A percentile compares a stretch with the other conserved stretches of the same genome.
These are phyloP conservation scores for Tipula confusa DNA, from an alignment of 2,888 invertebrate species.

Conservation along the genomic window DNA sequence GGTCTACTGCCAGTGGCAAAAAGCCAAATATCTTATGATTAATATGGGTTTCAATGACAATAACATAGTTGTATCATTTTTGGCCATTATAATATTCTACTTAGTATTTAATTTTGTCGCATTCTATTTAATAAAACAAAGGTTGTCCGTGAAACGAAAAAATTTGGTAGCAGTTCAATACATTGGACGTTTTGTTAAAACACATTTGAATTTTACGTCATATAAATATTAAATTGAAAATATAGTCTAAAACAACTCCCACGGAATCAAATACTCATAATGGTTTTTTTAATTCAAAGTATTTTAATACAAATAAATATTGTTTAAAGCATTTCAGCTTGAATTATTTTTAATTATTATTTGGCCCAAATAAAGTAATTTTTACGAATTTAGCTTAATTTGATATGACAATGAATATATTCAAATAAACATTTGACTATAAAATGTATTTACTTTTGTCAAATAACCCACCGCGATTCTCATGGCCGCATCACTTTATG, in stretches of 20 bases:
- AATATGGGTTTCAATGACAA: conserved; percentile 70
- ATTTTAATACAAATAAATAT: background rate
- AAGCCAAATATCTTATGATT: conserved; percentile 67
- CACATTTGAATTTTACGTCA: conserved; percentile 54
- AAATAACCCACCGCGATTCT: too few species aligned
- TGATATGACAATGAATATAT: background rate
- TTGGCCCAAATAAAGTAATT: background rate
- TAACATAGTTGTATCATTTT: conserved; percentile 63
- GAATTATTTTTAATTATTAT: background rate
- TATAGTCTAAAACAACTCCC: background rate
- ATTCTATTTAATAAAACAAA: conserved; percentile 67
- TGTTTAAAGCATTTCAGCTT: too few species aligned
- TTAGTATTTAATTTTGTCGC: conserved; percentile 61
- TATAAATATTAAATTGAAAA: conserved; percentile 44
- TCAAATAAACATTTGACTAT: too few species aligned
- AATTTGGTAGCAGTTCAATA: conserved; percentile 64
- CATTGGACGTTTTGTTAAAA: conserved; percentile 65
- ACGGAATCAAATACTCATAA: too few species aligned
- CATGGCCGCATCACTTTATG: too few species aligned
- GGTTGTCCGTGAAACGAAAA: conserved; percentile 65
- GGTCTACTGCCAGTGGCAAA: conserved; percentile 70
- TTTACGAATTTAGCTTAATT: background rate
- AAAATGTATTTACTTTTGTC: too few species aligned
- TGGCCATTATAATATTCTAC: conserved; percentile 66
- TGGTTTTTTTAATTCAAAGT: too few species aligned